These are phyloP conservation scores for Scolopax rusticola DNA, from an alignment of 2,797 vertebrate genomes.

Conservation along the genomic window DNA sequence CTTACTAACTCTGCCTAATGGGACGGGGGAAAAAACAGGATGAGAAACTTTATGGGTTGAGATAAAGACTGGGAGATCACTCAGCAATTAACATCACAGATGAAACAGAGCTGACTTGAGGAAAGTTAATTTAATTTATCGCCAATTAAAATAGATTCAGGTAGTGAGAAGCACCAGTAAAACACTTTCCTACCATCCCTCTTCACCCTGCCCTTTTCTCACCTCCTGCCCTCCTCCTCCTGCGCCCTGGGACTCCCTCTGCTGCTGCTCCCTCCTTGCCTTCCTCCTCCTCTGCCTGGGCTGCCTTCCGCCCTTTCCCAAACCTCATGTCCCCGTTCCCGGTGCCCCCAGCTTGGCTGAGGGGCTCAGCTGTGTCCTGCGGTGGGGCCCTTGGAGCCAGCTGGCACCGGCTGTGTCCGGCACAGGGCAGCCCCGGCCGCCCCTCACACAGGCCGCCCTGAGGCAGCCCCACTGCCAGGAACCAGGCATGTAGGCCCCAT, in stretches of 20 bases:
- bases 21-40: background rate
- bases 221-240: too few species aligned
- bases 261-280: too few species aligned
- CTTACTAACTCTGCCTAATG: background rate
- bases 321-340: background rate
- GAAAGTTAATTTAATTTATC: background rate
- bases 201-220: accelerated
- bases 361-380: background rate
- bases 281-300: too few species aligned
- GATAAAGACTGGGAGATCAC: background rate
- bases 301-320: background rate
- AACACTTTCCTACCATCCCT: background rate
- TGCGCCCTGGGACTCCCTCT: too few species aligned
- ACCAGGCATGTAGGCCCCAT: accelerated
- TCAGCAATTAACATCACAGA: background rate
- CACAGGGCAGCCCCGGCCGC: background rate
- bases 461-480: accelerated
- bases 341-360: background rate
- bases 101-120: background rate
- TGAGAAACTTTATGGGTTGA: background rate
- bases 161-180: background rate
- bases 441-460: background rate
- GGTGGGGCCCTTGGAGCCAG: background rate
- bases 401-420: background rate
- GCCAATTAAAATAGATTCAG: background rate